Evolutionary conservation across 2,797 vertebrate genomes (phyloP).

Genomic region (Sebastes goodei): DNA sequence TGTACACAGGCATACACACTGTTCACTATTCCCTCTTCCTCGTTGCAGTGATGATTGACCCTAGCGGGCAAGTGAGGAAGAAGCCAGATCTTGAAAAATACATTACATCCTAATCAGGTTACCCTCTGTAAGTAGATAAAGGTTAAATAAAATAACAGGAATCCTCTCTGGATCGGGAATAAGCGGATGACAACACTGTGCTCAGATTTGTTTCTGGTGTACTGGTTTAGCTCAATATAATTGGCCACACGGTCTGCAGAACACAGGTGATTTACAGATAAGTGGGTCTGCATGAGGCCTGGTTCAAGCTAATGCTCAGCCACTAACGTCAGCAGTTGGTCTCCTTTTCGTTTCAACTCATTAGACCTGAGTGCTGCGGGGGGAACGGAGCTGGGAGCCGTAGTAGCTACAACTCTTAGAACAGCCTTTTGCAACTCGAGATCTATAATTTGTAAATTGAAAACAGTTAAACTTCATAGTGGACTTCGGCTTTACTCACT

Average conservation of each 20-base stretch:
- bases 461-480: conserved; percentile 16
- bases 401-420: conserved; percentile 17
- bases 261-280: conserved; percentile 80
- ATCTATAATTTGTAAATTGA: conserved; percentile 14
- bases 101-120: conserved; percentile 68
- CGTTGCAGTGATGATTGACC: conserved; percentile 42
- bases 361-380: conserved; percentile 58
- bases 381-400: conserved; percentile 6
- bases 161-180: conserved; percentile 61
- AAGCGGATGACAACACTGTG: conserved; percentile 62
- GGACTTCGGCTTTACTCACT: not conserved
- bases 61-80: conserved; percentile 34
- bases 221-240: conserved; percentile 71
- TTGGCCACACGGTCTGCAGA: conserved; percentile 68
- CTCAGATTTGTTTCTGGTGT: conserved; percentile 67
- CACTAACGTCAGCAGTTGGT: conserved; percentile 62
- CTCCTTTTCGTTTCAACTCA: conserved; percentile 64
- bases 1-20: conserved; percentile 10
- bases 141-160: conserved; percentile 70
- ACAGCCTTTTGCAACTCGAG: not conserved
- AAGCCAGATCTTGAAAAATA: conserved; percentile 65
- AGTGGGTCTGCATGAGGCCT: conserved; percentile 75
- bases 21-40: conserved; percentile 18
- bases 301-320: conserved; percentile 72
- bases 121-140: conserved; percentile 60